These are phyloP conservation scores for Enteromius argenteus DNA, from an alignment of 2,797 vertebrate genomes.

Conservation along the genomic window DNA sequence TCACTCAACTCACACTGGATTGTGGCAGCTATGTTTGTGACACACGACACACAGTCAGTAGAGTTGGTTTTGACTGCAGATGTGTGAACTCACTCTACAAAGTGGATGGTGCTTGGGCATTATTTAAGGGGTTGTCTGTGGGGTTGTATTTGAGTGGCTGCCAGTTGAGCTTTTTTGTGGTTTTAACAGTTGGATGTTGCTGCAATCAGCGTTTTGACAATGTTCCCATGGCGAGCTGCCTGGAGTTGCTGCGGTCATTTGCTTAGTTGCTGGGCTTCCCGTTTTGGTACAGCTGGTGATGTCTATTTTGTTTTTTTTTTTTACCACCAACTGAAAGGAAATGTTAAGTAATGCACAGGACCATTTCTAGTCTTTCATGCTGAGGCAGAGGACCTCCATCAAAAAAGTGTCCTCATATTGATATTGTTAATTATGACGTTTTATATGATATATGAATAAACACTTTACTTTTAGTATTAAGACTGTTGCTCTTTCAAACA, in stretches of 20 bases:
- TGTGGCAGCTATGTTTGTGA: neutral
- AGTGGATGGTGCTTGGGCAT: neutral
- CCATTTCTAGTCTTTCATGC: neutral
- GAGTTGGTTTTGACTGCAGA: constrained; percentile 9
- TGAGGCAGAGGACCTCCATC: neutral
- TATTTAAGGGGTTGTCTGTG: constrained; percentile 11
- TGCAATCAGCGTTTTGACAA: constrained; percentile 36
- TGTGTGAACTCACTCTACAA: neutral
- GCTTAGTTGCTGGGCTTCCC: constrained; percentile 17
- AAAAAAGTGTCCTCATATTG: too few relatives aligned
- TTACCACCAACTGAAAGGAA: constrained; percentile 9
- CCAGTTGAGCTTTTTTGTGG: constrained; percentile 18
- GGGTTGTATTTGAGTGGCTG: constrained; percentile 17
- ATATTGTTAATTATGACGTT: neutral
- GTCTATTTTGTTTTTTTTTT: neutral
- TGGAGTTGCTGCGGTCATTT: constrained; percentile 10
- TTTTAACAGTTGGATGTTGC: constrained; percentile 22
- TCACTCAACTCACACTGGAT: neutral
- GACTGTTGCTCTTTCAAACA: neutral
- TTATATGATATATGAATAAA: neutral
- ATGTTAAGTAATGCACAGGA: neutral
- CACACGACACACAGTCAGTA: neutral
- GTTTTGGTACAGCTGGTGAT: constrained; percentile 24
- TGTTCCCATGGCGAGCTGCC: constrained; percentile 29
- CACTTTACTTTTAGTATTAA: neutral